These are phyloP conservation scores for Illadopsis cleaveri DNA, from an alignment of 2,113 vertebrate species.

Conservation along the genomic window DNA sequence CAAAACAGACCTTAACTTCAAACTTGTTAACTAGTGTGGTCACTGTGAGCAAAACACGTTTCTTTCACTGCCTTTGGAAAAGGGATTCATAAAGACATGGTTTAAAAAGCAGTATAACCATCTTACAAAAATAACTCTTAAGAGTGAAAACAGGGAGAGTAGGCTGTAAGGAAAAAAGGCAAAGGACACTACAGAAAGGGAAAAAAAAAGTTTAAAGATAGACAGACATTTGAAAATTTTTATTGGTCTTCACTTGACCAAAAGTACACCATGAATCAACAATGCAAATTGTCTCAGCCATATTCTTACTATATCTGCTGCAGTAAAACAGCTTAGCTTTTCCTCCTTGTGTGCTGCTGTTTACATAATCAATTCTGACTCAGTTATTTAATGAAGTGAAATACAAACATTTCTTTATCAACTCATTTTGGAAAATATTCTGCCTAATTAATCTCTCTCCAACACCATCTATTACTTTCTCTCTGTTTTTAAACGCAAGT, in stretches of 20 bases:
- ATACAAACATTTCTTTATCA: slow-evolving; percentile 69
- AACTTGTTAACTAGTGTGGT: not conserved
- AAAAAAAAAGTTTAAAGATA: not conserved
- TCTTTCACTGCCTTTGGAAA: not conserved
- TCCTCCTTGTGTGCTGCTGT: not conserved
- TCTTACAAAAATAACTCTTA: not conserved
- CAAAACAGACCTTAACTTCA: not conserved
- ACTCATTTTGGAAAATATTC: slow-evolving; percentile 69
- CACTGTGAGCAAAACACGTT: not conserved
- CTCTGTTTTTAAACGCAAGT: slow-evolving; percentile 39
- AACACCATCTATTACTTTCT: not conserved
- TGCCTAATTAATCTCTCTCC: slow-evolving; percentile 62
- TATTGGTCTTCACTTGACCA: not conserved
- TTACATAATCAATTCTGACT: slow-evolving; percentile 35
- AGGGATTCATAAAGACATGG: not conserved
- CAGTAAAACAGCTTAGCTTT: not conserved
- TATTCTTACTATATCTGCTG: not conserved
- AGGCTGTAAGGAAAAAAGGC: not conserved
- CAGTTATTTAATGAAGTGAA: slow-evolving; percentile 61
- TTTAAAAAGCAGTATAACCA: fast-evolving
- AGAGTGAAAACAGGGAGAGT: not conserved
- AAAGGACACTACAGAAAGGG: not conserved
- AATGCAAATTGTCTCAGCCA: not conserved
- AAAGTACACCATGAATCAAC: not conserved
- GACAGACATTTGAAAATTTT: not conserved